Evolutionary conservation across 1,140 invertebrate genomes (phyloP).

Genomic region (Lepidurus apus): DNA sequence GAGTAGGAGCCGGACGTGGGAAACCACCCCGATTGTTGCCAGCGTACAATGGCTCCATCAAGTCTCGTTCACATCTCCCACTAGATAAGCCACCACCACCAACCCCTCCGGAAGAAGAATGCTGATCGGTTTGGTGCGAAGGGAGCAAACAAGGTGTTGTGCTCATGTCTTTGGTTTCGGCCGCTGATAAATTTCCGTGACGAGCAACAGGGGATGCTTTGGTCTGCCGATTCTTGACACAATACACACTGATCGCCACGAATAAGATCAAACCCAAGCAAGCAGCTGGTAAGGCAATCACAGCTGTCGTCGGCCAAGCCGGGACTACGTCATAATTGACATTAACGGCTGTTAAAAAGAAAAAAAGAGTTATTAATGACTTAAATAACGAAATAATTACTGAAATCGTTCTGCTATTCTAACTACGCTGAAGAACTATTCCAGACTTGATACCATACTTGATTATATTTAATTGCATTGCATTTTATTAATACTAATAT

Average conservation of each 20-base stretch:
- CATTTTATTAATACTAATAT: too few relatives aligned
- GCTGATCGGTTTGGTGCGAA: neutral
- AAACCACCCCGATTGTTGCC: neutral
- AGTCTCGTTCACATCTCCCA: neutral
- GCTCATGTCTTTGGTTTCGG: constrained; percentile 33
- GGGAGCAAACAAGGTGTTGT: constrained; percentile 29
- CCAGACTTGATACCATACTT: too few relatives aligned
- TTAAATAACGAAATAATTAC: too few relatives aligned
- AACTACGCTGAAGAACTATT: too few relatives aligned
- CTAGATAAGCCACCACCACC: neutral
- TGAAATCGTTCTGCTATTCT: too few relatives aligned
- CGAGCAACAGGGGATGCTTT: constrained; percentile 3
- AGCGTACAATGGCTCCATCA: neutral
- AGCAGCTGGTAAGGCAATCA: constrained; percentile 29
- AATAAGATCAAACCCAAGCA: constrained; percentile 26
- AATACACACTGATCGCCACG: constrained; percentile 29
- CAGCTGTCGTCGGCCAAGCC: constrained; percentile 25
- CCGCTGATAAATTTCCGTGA: neutral
- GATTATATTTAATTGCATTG: too few relatives aligned
- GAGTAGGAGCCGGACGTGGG: neutral
- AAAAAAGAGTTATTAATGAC: neutral
- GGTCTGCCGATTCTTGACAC: constrained; percentile 28
- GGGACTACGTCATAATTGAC: constrained; percentile 14
- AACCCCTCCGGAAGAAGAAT: neutral
- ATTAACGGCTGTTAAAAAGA: constrained; percentile 24